Percentiles rank a stretch among this genome's conserved stretches.
These are phyloP conservation scores for Grammomys surdaster DNA, from an alignment of 2,113 vertebrate species.

Conservation along the genomic window DNA sequence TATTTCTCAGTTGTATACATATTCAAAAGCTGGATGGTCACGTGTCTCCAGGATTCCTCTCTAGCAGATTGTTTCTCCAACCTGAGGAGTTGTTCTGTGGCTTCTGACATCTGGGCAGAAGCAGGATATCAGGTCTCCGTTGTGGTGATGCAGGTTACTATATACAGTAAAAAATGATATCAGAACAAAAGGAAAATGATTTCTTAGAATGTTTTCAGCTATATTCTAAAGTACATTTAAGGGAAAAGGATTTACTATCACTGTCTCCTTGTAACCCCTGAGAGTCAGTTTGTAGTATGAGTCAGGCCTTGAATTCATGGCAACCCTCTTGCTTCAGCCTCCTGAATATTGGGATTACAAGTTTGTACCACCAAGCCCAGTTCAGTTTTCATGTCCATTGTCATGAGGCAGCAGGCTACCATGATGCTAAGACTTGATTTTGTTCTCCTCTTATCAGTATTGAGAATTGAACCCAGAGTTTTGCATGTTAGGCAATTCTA, in stretches of 20 bases:
- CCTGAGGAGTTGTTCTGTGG: not conserved
- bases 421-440: not conserved
- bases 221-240: not conserved
- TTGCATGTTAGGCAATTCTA: not conserved
- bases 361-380: not conserved
- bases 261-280: not conserved
- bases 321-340: not conserved
- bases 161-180: not conserved
- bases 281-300: not conserved
- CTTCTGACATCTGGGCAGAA: not conserved
- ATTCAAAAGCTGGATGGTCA: not conserved
- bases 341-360: not conserved
- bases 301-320: not conserved
- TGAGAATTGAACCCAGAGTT: not conserved
- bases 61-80: not conserved
- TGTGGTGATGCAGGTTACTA: not conserved
- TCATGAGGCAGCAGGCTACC: accelerated
- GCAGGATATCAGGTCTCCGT: not conserved
- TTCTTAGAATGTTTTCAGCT: not conserved
- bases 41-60: not conserved
- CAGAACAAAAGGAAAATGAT: not conserved
- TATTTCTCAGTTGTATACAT: not conserved
- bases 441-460: not conserved
- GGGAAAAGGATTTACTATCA: not conserved
- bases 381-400: accelerated